Percentiles rank a stretch among this genome's conserved stretches.
These are phyloP conservation scores for Eurystomus glaucurus DNA, from an alignment of 2,797 vertebrate genomes.

Conservation along the genomic window DNA sequence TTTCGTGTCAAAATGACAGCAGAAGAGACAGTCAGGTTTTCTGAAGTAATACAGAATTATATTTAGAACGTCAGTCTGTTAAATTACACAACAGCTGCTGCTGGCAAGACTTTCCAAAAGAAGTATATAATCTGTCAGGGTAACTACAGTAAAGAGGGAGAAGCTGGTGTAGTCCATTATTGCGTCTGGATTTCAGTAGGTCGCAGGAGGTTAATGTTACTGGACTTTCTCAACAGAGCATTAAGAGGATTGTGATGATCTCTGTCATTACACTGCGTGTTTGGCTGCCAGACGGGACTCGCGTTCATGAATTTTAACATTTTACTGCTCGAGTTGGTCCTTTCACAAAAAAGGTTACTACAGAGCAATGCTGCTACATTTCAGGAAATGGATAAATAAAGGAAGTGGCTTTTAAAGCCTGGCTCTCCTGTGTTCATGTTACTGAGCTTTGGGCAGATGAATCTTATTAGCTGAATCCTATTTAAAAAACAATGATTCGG, in stretches of 20 bases:
- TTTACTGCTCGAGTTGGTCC: background rate
- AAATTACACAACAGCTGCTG: background rate
- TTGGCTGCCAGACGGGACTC: background rate
- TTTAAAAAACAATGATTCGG: background rate
- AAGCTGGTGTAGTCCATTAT: background rate
- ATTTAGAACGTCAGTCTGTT: background rate
- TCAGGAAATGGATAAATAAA: background rate
- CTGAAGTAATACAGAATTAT: background rate
- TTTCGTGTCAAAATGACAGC: background rate
- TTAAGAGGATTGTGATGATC: background rate
- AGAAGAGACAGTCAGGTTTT: background rate
- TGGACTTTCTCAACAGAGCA: background rate
- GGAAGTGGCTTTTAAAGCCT: conserved; percentile 9
- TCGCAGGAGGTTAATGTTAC: background rate
- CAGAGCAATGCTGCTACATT: background rate
- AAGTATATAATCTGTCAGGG: background rate
- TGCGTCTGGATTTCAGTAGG: background rate
- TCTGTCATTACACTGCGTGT: background rate
- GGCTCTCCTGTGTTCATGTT: background rate
- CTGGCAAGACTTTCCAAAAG: background rate
- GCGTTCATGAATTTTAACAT: background rate
- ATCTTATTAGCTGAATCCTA: background rate
- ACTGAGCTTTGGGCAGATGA: background rate
- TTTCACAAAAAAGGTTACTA: conserved; percentile 1
- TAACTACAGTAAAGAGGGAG: background rate